phyloP scores from a whole-genome alignment of 2,797 vertebrate species.

The Ataeniobius toweri region DNA sequence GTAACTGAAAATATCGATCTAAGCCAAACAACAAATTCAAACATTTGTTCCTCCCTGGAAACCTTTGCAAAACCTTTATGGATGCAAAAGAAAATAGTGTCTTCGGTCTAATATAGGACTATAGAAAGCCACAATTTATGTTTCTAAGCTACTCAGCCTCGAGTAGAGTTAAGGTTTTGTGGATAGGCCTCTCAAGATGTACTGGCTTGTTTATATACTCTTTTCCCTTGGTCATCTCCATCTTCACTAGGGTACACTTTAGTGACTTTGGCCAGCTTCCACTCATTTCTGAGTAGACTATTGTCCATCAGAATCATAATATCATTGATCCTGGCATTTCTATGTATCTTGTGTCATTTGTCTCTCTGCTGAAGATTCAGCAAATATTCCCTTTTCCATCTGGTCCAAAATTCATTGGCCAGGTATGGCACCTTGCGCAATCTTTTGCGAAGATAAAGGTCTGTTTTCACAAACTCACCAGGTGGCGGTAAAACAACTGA shows the following conservation, averaged over 20 bases:
- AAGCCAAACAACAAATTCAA: no score
- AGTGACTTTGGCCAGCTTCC: not conserved
- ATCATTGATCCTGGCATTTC: not conserved
- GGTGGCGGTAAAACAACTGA: no score
- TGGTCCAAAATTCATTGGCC: not conserved
- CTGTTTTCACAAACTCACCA: no score
- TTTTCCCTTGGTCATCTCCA: not conserved
- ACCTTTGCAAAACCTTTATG: no score
- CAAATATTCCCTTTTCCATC: conserved; percentile 1
- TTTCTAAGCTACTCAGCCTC: not conserved
- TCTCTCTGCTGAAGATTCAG: conserved; percentile 7
- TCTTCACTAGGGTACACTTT: conserved; percentile 1
- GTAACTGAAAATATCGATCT: no score
- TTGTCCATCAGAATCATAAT: conserved; percentile 4
- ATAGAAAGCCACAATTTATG: no score
- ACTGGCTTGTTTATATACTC: not conserved
- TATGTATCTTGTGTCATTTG: not conserved
- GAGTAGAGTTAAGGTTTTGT: conserved; percentile 1
- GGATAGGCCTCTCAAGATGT: not conserved
- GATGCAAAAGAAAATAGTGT: not conserved
- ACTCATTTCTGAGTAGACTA: conserved; percentile 4
- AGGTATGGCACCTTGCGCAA: not conserved
- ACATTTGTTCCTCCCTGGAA: no score
- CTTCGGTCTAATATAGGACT: not conserved
- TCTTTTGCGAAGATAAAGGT: no score